These are phyloP conservation scores for Periophthalmus modestus DNA, from an alignment of 2,113 vertebrate species.

Conservation along the genomic window DNA sequence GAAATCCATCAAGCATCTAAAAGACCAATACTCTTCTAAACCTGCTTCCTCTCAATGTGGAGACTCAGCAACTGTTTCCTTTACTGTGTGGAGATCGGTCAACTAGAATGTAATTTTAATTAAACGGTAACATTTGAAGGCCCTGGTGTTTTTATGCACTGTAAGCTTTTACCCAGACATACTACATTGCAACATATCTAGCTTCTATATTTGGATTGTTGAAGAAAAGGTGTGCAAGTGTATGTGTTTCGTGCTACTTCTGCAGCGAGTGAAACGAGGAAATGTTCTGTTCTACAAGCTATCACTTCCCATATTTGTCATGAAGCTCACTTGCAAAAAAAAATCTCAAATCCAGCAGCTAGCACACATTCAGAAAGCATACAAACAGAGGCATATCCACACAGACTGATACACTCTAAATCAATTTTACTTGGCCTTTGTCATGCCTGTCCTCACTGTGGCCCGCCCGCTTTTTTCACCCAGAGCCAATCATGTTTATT, in stretches of 20 bases:
- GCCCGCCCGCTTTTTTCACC: constrained; percentile 50
- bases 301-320: constrained; percentile 47
- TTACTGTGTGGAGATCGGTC: constrained; percentile 25
- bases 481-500: constrained; percentile 58
- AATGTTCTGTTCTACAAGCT: constrained; percentile 35
- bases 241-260: constrained; percentile 32
- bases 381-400: constrained; percentile 21
- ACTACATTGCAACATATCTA: constrained; percentile 15
- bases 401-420: constrained; percentile 57
- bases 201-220: constrained; percentile 47
- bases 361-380: constrained; percentile 12
- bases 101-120: background rate
- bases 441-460: constrained; percentile 61
- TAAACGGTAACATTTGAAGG: background rate
- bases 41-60: background rate
- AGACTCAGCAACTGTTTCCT: background rate
- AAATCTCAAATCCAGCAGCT: constrained; percentile 28
- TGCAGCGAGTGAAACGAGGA: constrained; percentile 34
- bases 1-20: background rate
- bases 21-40: background rate
- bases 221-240: constrained; percentile 23
- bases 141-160: background rate
- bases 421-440: constrained; percentile 63
- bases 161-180: background rate
- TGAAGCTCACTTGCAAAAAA: constrained; percentile 39